Evolutionary conservation across 1,140 invertebrate genomes (phyloP).

Genomic region (Drosophila malerkotliana): DNA sequence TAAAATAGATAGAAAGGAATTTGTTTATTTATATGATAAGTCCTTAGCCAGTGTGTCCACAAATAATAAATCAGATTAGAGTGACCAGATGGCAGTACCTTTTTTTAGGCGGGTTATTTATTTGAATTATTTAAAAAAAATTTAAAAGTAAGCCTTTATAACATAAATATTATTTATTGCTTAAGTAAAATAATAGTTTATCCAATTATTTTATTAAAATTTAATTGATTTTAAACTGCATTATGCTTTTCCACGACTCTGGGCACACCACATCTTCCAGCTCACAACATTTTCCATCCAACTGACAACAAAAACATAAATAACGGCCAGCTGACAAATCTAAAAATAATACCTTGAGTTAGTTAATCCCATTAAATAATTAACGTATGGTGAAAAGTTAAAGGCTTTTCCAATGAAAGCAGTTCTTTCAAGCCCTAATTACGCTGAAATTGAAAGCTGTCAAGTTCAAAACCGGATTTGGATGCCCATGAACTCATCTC

Average conservation of each 20-base stretch:
- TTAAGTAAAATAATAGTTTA: neutral
- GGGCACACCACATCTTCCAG: conserved; percentile 1
- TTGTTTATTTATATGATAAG: conserved; percentile 36
- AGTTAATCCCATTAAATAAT: conserved; percentile 36
- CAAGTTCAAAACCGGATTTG: conserved; percentile 32
- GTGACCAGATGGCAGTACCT: neutral
- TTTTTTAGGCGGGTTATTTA: neutral
- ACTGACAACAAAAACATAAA: conserved; percentile 30
- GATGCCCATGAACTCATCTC: conserved; percentile 43
- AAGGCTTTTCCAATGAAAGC: conserved; percentile 16
- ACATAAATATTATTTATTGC: neutral
- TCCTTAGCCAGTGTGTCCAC: conserved; percentile 26
- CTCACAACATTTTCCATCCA: neutral
- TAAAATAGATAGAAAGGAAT: neutral
- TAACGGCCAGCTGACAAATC: conserved; percentile 26
- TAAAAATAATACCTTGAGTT: conserved; percentile 34
- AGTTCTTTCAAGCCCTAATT: neutral
- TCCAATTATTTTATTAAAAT: neutral
- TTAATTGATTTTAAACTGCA: neutral
- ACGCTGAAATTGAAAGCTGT: conserved; percentile 12
- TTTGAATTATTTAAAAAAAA: neutral
- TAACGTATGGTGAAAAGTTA: neutral
- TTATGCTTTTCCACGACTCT: neutral
- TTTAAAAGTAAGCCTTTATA: neutral
- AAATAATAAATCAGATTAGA: neutral